A percentile compares a stretch with the other conserved stretches of the same genome.
Evolutionary conservation across 2,888 invertebrate species (phyloP).

Genomic region (Alsophila aescularia): DNA sequence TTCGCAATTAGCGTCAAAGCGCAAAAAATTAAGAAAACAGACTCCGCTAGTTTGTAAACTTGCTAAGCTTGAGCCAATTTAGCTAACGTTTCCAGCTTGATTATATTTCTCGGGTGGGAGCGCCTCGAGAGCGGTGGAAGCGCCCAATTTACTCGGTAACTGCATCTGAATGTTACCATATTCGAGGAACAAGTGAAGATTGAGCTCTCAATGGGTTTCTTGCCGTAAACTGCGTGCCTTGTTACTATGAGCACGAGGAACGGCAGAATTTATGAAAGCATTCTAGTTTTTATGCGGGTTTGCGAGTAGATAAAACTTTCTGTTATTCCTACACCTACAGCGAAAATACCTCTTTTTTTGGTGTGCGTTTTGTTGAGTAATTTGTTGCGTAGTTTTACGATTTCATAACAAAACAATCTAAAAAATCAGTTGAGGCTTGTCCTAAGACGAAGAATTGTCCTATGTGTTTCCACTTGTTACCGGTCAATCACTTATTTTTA

Average conservation of each 20-base stretch:
- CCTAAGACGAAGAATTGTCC: too few species aligned
- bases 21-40: conserved; percentile 34
- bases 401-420: too few species aligned
- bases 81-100: conserved; percentile 55
- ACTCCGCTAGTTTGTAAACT: conserved; percentile 45
- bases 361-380: too few species aligned
- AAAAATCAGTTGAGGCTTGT: too few species aligned
- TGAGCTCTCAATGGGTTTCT: conserved; percentile 70
- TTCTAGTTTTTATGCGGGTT: conserved; percentile 50
- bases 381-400: too few species aligned
- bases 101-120: conserved; percentile 50
- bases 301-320: conserved; percentile 40
- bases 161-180: conserved; percentile 79
- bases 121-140: conserved; percentile 63
- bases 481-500: too few species aligned
- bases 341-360: conserved; percentile 21
- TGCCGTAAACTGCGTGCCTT: conserved; percentile 73
- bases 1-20: conserved; percentile 36
- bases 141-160: conserved; percentile 77
- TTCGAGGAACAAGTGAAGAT: conserved; percentile 76
- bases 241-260: conserved; percentile 59
- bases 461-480: too few species aligned
- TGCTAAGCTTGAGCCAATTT: conserved; percentile 40
- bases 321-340: conserved; percentile 28
- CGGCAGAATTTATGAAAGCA: conserved; percentile 59